These are phyloP conservation scores for Hylaeus anthracinus DNA, from an alignment of 1,140 invertebrate species.

Conservation along the genomic window DNA sequence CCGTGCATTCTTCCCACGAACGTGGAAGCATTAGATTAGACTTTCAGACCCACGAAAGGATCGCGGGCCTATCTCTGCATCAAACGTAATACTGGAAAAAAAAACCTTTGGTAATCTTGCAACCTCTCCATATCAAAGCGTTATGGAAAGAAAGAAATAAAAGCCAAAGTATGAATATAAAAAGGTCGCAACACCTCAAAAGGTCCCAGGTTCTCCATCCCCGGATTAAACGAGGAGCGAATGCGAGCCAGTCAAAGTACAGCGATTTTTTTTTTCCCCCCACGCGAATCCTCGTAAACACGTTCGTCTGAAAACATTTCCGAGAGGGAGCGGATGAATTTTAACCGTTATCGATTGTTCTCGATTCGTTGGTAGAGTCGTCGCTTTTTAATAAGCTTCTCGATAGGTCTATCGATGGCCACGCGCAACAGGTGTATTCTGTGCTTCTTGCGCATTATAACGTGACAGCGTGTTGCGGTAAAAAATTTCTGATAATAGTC, in stretches of 20 bases:
- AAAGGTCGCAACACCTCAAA: no score
- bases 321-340: constrained; percentile 6
- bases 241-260: neutral
- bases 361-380: constrained; percentile 8
- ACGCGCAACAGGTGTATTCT: constrained; percentile 62
- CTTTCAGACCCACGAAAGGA: neutral
- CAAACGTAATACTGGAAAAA: no score
- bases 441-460: constrained; percentile 34
- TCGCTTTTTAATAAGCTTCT: constrained; percentile 47
- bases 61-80: no score
- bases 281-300: constrained; percentile 42
- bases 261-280: constrained; percentile 29
- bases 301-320: neutral
- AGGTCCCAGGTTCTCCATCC: no score
- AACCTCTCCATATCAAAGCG: no score
- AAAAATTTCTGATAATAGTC: constrained; percentile 36
- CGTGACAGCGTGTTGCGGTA: constrained; percentile 21
- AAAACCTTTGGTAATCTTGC: no score
- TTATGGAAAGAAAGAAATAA: no score
- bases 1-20: constrained; percentile 9
- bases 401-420: constrained; percentile 64
- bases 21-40: constrained; percentile 14
- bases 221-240: no score
- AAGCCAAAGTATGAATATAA: no score
- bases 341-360: constrained; percentile 41